Base-by-base conservation (phyloP, 2,888 invertebrate genomes). In the Aleiodes leptofemur region DNA sequence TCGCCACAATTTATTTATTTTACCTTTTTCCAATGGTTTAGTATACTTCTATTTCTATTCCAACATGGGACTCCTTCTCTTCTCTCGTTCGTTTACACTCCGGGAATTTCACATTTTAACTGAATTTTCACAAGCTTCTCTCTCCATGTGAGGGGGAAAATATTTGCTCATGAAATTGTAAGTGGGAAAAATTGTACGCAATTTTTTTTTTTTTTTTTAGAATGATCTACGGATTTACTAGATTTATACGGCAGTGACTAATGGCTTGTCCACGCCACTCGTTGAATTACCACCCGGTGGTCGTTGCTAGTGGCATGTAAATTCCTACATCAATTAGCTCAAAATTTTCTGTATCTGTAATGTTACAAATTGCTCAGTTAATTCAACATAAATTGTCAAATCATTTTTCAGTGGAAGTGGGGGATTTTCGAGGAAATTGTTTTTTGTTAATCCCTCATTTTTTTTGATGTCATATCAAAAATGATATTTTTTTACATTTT, bases 1-100 rank as follows among this genome's bases (percentile, higher is more conserved):
- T 57, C 56, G 73, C 43, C 75, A 77, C 78, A 74, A 80, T 80
- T 76, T 79, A 80, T 79, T 80, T 79, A 79, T 80, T 34, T 80
- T 79, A 72, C 72, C 11, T 43, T 72, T 74, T 71, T 73, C 69
- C 74, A 73, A 31, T 53, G 51, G 66, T 66, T 66, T n/a, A 59
- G 34, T 59, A 59, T 38, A 59, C 59, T 34, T 50, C 68, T 53
- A 51, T 53, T 14, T 34, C 51, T 51, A 59, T 59, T 72, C 77
- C 79, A 70, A 76, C 76, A 79, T 77, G 74, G 66, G 13, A 76
- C 55, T 68, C 56, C 9, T 53, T 66, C 50, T 31, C n/a, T 72
- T 57, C 51, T 71, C 66, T 69, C 56, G 53, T 11, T 23, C 23
- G 23, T 23, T 23, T 23, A 23, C 23, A 23, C 23, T 23, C 23